Percentiles rank a stretch among this genome's conserved stretches.
Evolutionary conservation across 2,797 vertebrate species (phyloP).

Genomic region (Rhincodon typus): DNA sequence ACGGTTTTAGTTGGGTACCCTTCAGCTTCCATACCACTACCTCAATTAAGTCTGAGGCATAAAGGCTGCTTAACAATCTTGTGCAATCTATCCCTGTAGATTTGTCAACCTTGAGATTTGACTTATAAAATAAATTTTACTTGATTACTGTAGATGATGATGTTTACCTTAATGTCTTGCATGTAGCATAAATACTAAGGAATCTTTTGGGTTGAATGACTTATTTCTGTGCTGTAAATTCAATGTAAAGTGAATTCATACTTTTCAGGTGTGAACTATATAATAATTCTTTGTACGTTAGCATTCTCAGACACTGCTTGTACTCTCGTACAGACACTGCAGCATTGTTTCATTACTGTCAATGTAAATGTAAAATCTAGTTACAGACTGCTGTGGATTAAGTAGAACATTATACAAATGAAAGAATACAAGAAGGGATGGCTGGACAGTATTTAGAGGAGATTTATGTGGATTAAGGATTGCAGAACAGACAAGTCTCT

Average conservation of each 20-base stretch:
- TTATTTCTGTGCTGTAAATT: not conserved
- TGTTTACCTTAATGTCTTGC: not conserved
- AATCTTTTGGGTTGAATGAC: not conserved
- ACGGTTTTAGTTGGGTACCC: too few relatives aligned
- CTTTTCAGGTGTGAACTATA: not conserved
- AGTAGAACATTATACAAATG: not conserved
- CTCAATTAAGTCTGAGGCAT: too few relatives aligned
- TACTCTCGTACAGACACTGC: not conserved
- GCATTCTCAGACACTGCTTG: not conserved
- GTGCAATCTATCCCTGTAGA: not conserved
- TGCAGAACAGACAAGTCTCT: not conserved
- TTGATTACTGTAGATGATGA: not conserved
- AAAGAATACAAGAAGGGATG: not conserved
- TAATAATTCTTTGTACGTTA: not conserved
- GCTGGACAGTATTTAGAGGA: not conserved
- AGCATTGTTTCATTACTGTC: conserved; percentile 17
- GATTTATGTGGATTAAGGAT: conserved; percentile 2
- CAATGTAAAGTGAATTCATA: not conserved
- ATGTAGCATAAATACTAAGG: not conserved
- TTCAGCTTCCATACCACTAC: too few relatives aligned
- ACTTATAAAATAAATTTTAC: not conserved
- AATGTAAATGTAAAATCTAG: not conserved
- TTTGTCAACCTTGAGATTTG: not conserved
- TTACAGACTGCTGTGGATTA: not conserved
- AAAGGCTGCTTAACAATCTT: too few relatives aligned